Evolutionary conservation across 1,140 invertebrate species (phyloP).

Genomic region (Drosophila parvula): DNA sequence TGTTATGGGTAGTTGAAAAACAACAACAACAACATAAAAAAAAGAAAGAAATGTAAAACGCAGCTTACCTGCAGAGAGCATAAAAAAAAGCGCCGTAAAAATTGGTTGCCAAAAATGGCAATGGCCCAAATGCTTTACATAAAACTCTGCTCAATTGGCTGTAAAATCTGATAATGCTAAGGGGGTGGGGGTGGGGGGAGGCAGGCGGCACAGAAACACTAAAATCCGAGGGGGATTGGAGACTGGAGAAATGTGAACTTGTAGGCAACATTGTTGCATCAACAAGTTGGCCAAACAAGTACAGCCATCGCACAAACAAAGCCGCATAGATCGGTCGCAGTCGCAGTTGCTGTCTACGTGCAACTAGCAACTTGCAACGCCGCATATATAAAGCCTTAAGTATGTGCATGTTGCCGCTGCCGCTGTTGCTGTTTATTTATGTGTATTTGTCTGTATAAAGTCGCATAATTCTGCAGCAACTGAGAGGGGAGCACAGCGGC

Average conservation of each 20-base stretch:
- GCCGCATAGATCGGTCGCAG: conserved; percentile 43
- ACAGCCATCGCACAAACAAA: conserved; percentile 69
- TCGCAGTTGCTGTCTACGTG: conserved; percentile 36
- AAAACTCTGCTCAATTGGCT: conserved; percentile 58
- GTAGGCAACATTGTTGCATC: conserved; percentile 64
- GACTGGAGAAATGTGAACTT: conserved; percentile 3
- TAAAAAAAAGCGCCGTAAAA: conserved; percentile 68
- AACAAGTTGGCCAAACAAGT: conserved; percentile 61
- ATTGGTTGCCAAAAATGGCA: conserved; percentile 48
- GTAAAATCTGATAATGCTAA: conserved; percentile 23
- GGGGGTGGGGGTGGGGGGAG: too few relatives aligned
- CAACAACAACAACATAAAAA: conserved; percentile 7
- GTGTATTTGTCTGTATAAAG: conserved; percentile 38
- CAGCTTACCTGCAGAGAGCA: conserved; percentile 73
- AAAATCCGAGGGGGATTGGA: background rate
- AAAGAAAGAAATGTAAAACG: conserved; percentile 68
- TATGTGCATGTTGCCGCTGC: conserved; percentile 13
- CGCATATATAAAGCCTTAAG: conserved; percentile 11
- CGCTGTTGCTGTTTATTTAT: conserved; percentile 20
- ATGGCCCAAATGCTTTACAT: conserved; percentile 33
- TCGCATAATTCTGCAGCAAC: conserved; percentile 47
- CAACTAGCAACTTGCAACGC: conserved; percentile 46
- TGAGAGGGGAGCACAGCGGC: conserved; percentile 22
- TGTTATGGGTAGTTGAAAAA: conserved; percentile 50
- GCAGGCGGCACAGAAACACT: background rate